These are phyloP conservation scores for Rhaphigaster nebulosa DNA, from an alignment of 2,888 invertebrate species.

Conservation along the genomic window DNA sequence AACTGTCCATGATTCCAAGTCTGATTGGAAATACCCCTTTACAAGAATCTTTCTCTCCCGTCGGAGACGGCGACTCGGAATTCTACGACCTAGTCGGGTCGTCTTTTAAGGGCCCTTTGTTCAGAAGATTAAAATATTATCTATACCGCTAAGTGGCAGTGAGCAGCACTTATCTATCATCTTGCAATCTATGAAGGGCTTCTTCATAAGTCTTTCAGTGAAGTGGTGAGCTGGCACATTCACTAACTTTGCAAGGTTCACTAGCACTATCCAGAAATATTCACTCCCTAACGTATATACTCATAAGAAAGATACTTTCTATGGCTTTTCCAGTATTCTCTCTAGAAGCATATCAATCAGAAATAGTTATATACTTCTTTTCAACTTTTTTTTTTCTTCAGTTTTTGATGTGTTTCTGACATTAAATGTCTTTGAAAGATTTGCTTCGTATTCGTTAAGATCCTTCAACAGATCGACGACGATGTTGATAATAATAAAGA, in stretches of 20 bases:
- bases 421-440: no score
- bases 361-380: no score
- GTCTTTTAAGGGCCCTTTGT: not conserved
- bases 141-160: not conserved
- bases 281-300: no score
- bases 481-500: no score
- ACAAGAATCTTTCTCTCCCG: not conserved
- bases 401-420: no score
- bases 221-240: slow-evolving; percentile 31
- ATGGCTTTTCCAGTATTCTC: no score
- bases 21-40: not conserved
- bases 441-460: no score
- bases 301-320: no score
- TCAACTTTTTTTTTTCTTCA: no score
- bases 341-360: no score
- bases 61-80: not conserved
- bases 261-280: not conserved
- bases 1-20: not conserved
- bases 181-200: not conserved
- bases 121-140: not conserved
- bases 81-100: not conserved
- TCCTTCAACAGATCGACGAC: no score
- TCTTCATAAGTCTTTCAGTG: not conserved
- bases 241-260: not conserved
- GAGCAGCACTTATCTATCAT: not conserved